Conservation (phyloP, 2,797 vertebrate genomes). For the Hyperoplus immaculatus region DNA sequence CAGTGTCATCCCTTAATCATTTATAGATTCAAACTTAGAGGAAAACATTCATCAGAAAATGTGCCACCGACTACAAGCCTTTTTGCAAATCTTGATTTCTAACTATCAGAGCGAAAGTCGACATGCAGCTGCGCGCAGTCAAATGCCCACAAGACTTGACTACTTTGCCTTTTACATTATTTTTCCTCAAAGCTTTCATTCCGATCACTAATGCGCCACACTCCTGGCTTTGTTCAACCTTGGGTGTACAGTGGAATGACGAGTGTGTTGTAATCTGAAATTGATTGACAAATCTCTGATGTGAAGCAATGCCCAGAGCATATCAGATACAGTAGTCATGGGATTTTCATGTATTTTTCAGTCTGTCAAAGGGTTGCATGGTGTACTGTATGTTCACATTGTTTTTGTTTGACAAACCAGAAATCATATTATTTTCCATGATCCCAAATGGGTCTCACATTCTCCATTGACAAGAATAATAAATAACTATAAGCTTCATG, state of each 20-base stretch:
- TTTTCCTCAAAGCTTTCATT: slow-evolving; percentile 27
- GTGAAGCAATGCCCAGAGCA: slow-evolving; percentile 20
- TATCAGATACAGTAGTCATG: slow-evolving; percentile 9
- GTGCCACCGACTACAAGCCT: slow-evolving; percentile 37
- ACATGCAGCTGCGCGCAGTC: slow-evolving; percentile 24
- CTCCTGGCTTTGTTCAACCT: slow-evolving; percentile 26
- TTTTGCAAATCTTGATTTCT: slow-evolving; percentile 37
- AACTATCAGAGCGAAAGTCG: slow-evolving; percentile 39
- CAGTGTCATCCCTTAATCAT: slow-evolving; percentile 61
- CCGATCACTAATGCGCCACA: slow-evolving; percentile 8
- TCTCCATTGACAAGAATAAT: slow-evolving; percentile 6
- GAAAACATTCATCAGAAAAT: slow-evolving; percentile 62
- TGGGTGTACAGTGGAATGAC: slow-evolving; percentile 24
- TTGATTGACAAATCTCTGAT: slow-evolving; percentile 34
- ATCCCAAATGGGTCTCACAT: background rate
- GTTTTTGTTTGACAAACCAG: slow-evolving; percentile 18
- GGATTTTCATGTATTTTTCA: slow-evolving; percentile 5
- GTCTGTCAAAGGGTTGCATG: background rate
- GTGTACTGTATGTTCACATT: background rate
- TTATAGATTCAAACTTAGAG: slow-evolving; percentile 62
- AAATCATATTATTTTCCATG: slow-evolving; percentile 15
- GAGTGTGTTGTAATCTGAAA: slow-evolving; percentile 31
- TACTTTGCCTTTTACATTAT: slow-evolving; percentile 20
- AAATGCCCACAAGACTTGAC: slow-evolving; percentile 35
- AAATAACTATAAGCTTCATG: background rate